These are phyloP conservation scores for Drosophila jambulina DNA, from an alignment of 1,140 invertebrate genomes.

Conservation along the genomic window DNA sequence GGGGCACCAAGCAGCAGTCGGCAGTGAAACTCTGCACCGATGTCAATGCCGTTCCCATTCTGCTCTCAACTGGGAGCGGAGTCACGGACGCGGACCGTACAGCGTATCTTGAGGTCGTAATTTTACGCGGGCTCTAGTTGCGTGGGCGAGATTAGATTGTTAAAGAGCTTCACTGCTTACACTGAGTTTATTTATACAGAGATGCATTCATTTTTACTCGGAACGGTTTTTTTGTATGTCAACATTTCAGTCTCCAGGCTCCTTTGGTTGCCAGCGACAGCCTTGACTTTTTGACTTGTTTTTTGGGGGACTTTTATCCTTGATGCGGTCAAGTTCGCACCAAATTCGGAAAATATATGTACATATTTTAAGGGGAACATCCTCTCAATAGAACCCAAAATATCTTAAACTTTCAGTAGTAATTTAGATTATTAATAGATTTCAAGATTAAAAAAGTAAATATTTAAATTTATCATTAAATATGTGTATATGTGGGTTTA, in stretches of 20 bases:
- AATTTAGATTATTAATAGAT: not conserved
- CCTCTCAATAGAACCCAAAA: not conserved
- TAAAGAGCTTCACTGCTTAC: constrained; percentile 3
- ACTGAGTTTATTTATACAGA: constrained; percentile 10
- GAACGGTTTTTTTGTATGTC: not conserved
- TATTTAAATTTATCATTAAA: not conserved
- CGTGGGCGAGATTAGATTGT: constrained; percentile 19
- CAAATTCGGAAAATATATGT: no score
- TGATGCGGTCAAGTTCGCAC: not conserved
- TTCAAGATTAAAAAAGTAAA: not conserved
- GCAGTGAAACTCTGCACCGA: constrained; percentile 32
- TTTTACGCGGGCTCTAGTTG: constrained; percentile 13
- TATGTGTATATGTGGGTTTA: not conserved
- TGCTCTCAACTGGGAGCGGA: constrained; percentile 40
- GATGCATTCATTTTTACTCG: constrained; percentile 10
- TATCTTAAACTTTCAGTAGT: no score
- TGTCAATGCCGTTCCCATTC: constrained; percentile 41
- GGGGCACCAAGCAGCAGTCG: constrained; percentile 34
- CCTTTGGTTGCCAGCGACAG: not conserved
- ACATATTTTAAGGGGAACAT: no score
- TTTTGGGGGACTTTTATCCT: not conserved
- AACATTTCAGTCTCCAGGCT: no score
- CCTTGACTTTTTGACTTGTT: constrained; percentile 3
- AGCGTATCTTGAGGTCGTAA: constrained; percentile 9
- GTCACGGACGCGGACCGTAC: constrained; percentile 14